Evolutionary conservation across 2,888 invertebrate species (phyloP).

Genomic region (Amiota minor): DNA sequence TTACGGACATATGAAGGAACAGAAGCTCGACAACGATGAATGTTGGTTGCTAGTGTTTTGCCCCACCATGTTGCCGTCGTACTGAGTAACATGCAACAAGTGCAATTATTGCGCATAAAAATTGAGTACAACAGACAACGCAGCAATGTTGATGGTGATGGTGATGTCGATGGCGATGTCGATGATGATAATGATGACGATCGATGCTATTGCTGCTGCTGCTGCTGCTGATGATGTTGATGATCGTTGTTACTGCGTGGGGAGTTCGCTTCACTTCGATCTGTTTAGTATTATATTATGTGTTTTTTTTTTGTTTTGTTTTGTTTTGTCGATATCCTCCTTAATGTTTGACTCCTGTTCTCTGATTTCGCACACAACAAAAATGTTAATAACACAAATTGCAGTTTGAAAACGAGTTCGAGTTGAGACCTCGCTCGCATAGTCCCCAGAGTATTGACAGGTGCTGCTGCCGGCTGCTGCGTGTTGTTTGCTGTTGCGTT

Average conservation of each 20-base stretch:
- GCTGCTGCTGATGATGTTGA: neutral
- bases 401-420: conserved; percentile 20
- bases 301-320: neutral
- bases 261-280: conserved; percentile 7
- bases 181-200: conserved; percentile 11
- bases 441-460: conserved; percentile 25
- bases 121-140: conserved; percentile 13
- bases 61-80: no score
- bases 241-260: conserved; percentile 14
- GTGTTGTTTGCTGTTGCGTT: neutral
- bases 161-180: neutral
- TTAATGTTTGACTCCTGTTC: conserved; percentile 12
- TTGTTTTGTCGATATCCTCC: neutral
- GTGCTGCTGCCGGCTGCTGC: conserved; percentile 18
- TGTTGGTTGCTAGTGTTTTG: neutral
- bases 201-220: conserved; percentile 1
- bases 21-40: conserved; percentile 3
- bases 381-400: conserved; percentile 31
- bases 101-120: conserved; percentile 26
- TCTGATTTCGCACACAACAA: conserved; percentile 1
- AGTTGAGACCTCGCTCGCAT: neutral
- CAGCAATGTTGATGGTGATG: neutral
- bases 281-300: neutral
- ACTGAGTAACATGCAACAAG: conserved; percentile 10
- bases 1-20: neutral